A percentile compares a stretch with the other conserved stretches of the same genome.
Evolutionary conservation across 2,113 vertebrate species (phyloP).

Genomic region (Hippoglossus stenolepis): DNA sequence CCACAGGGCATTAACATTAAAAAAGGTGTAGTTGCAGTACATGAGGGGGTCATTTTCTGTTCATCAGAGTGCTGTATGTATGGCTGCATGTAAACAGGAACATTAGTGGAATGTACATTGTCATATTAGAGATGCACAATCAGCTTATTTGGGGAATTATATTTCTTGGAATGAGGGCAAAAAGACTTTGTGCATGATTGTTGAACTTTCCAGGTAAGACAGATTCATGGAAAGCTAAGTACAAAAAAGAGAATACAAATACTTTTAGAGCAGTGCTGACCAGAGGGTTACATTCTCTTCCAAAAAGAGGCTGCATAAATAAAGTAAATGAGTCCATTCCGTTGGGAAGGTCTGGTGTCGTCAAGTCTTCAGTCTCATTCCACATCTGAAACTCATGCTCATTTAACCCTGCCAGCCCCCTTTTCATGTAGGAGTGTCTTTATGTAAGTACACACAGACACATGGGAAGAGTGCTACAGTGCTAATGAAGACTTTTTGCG

Average conservation of each 20-base stretch:
- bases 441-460: constrained; percentile 28
- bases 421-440: constrained; percentile 22
- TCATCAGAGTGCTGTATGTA: too few relatives aligned
- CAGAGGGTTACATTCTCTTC: constrained; percentile 32
- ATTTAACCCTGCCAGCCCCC: constrained; percentile 40
- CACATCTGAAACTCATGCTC: constrained; percentile 41
- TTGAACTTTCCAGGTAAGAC: not conserved
- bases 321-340: constrained; percentile 38
- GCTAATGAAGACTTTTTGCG: constrained; percentile 61
- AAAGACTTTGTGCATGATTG: too few relatives aligned
- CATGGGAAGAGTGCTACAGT: constrained; percentile 13
- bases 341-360: constrained; percentile 5
- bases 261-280: constrained; percentile 21
- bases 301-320: constrained; percentile 38
- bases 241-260: not conserved
- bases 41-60: not conserved
- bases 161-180: too few relatives aligned
- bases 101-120: too few relatives aligned
- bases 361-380: constrained; percentile 36
- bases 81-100: too few relatives aligned
- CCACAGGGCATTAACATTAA: not conserved
- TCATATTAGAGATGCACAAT: too few relatives aligned
- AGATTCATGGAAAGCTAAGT: not conserved
- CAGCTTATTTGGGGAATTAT: too few relatives aligned
- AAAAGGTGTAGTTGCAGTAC: not conserved